A percentile compares a stretch with the other conserved stretches of the same genome.
phyloP scores from a whole-genome alignment of 2,113 vertebrate species.

The Aphyosemion australe region DNA sequence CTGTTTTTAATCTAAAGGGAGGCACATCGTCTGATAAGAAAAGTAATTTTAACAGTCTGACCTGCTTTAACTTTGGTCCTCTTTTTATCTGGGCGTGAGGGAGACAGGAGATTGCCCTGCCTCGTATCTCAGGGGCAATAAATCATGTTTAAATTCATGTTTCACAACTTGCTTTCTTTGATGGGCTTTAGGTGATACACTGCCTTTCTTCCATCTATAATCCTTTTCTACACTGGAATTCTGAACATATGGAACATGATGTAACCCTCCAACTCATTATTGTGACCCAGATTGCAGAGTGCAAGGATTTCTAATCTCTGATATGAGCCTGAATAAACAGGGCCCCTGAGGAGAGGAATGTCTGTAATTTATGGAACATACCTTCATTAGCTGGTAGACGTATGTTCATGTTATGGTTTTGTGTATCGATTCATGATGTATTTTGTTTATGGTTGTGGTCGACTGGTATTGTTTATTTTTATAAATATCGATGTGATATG shows the following conservation, averaged over 20 bases:
- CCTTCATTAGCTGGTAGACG: neutral
- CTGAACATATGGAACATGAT: conserved; percentile 56
- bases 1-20: conserved; percentile 14
- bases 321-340: conserved; percentile 35
- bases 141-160: conserved; percentile 1
- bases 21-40: conserved; percentile 22
- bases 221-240: conserved; percentile 19
- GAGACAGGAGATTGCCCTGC: conserved; percentile 5
- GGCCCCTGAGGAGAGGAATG: neutral
- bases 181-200: neutral
- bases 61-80: neutral
- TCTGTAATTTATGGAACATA: neutral
- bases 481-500: neutral
- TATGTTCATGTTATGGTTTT: neutral
- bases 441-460: no score
- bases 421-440: no score
- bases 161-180: neutral
- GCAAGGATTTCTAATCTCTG: conserved; percentile 58
- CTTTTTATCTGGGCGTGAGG: conserved; percentile 19
- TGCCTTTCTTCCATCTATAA: neutral
- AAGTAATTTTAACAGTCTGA: conserved; percentile 41
- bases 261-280: conserved; percentile 61
- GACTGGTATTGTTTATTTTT: no score
- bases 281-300: conserved; percentile 58
- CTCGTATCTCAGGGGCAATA: conserved; percentile 1